Evolutionary conservation across 2,888 invertebrate species (phyloP).

Genomic region (Macrosiphum euphorbiae): DNA sequence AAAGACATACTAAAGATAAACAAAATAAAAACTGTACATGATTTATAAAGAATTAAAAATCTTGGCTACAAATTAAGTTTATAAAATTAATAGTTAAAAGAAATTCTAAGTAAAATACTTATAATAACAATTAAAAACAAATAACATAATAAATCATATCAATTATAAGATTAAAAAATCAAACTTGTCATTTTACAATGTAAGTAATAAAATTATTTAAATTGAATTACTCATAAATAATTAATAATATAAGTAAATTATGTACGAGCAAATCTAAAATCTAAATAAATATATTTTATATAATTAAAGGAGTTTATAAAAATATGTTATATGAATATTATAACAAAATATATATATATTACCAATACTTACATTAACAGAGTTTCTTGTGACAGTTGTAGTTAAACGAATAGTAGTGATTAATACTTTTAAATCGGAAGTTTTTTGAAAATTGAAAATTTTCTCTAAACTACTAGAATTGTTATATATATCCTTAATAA

Average conservation of each 20-base stretch:
- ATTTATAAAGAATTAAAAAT: neutral
- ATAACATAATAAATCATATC: neutral
- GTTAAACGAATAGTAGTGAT: conserved; percentile 35
- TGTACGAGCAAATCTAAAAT: neutral
- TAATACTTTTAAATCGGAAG: conserved; percentile 42
- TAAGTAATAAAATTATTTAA: neutral
- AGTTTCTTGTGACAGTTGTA: conserved; percentile 42
- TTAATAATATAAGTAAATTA: neutral
- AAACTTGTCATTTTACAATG: neutral
- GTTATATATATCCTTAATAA: conserved; percentile 31
- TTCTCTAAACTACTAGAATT: conserved; percentile 38
- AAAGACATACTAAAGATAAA: conserved; percentile 34
- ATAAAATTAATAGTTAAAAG: neutral
- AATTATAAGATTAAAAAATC: neutral
- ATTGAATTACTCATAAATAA: neutral
- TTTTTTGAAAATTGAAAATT: conserved; percentile 47
- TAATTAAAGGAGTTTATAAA: neutral
- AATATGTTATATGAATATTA: neutral
- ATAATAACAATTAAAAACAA: neutral
- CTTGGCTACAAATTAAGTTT: neutral
- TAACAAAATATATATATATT: neutral
- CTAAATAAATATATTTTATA: neutral
- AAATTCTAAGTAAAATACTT: neutral
- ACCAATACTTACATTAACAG: conserved; percentile 41
- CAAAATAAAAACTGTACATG: neutral